These are phyloP conservation scores for Sakesphorus luctuosus DNA, from an alignment of 2,113 vertebrate genomes.

Conservation along the genomic window DNA sequence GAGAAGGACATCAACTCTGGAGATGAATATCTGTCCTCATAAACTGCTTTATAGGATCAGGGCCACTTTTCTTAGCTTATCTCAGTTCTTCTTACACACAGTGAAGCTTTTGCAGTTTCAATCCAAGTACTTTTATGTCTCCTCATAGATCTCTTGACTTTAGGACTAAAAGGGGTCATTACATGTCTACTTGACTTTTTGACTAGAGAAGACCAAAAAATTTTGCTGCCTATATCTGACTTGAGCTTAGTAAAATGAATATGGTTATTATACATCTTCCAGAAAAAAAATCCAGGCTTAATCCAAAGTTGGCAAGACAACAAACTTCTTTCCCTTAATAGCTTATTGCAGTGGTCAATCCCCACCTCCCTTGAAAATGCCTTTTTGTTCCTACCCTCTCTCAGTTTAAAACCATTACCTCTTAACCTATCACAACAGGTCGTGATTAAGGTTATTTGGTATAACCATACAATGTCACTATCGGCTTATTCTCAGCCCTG, in stretches of 20 bases:
- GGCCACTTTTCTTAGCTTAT: background rate
- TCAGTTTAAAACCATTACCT: background rate
- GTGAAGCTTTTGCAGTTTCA: background rate
- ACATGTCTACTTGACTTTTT: background rate
- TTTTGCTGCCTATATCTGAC: background rate
- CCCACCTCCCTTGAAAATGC: background rate
- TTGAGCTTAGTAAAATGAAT: background rate
- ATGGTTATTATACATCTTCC: background rate
- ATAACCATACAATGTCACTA: no score
- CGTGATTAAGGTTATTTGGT: background rate
- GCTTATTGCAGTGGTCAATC: background rate
- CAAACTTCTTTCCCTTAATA: background rate
- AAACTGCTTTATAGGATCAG: background rate
- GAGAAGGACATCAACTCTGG: background rate
- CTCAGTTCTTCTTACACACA: background rate
- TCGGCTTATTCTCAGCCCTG: background rate
- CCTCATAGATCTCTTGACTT: background rate
- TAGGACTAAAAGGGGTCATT: background rate
- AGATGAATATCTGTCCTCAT: rapidly evolving
- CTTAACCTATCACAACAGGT: background rate
- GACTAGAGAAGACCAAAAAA: background rate
- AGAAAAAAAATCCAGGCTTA: background rate
- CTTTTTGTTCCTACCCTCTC: background rate
- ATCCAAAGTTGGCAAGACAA: background rate
- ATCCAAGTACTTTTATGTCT: background rate